Evolutionary conservation across 2,888 invertebrate species (phyloP).

Genomic region (Diploptera punctata): DNA sequence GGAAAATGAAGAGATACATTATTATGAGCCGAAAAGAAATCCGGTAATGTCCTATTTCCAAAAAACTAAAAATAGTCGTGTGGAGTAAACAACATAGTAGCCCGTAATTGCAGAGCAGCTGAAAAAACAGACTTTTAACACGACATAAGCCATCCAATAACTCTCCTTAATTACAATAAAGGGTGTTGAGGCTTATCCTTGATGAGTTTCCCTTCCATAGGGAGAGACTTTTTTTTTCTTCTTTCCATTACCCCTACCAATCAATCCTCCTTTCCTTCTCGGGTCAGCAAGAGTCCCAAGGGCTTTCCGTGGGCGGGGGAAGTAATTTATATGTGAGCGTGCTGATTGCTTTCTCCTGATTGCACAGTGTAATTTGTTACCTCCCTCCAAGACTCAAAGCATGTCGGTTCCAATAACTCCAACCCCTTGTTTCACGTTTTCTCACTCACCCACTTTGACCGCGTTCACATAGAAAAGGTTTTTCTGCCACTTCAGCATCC

Average conservation of each 20-base stretch:
- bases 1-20: too few relatives aligned
- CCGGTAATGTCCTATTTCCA: too few relatives aligned
- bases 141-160: not conserved
- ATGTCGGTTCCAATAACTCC: not conserved
- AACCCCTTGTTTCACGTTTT: not conserved
- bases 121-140: too few relatives aligned
- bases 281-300: slow-evolving; percentile 21
- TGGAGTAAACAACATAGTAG: too few relatives aligned
- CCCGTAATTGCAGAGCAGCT: too few relatives aligned
- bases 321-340: slow-evolving; percentile 19
- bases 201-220: not conserved
- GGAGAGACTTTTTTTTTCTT: not conserved
- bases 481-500: too few relatives aligned
- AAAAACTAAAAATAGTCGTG: too few relatives aligned
- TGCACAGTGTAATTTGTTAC: slow-evolving; percentile 27
- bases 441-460: not conserved
- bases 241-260: not conserved
- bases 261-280: not conserved
- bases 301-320: not conserved
- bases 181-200: not conserved
- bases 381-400: not conserved
- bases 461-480: too few relatives aligned
- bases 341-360: slow-evolving; percentile 37
- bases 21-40: too few relatives aligned
- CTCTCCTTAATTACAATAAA: not conserved